A percentile compares a stretch with the other conserved stretches of the same genome.
These are phyloP conservation scores for Anguilla japonica DNA, from an alignment of 2,113 vertebrate species.

Conservation along the genomic window DNA sequence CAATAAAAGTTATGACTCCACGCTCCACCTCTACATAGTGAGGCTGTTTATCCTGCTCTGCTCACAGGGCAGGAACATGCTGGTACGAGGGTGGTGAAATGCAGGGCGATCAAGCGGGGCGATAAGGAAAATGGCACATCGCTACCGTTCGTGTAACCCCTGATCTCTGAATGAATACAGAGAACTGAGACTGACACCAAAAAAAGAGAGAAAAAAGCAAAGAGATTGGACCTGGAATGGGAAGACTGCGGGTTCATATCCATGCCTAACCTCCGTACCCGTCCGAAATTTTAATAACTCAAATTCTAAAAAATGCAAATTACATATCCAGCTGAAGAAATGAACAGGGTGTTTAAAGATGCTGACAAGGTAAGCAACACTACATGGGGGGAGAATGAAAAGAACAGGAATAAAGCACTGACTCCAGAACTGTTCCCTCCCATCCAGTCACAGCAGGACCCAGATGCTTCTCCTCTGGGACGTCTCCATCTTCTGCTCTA, in stretches of 20 bases:
- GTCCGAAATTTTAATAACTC: not conserved
- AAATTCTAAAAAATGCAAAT: too few relatives aligned
- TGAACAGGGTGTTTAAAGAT: not conserved
- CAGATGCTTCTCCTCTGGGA: not conserved
- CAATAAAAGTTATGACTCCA: not conserved
- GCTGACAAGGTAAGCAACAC: not conserved
- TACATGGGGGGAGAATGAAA: not conserved
- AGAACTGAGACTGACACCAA: not conserved
- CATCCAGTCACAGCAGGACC: not conserved
- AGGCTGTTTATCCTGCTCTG: not conserved
- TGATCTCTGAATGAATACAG: not conserved
- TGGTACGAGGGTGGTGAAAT: not conserved
- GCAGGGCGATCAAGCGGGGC: not conserved
- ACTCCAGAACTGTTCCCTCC: too few relatives aligned
- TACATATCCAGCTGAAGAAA: not conserved
- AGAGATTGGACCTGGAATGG: not conserved
- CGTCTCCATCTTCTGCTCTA: not conserved
- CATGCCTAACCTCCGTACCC: too few relatives aligned
- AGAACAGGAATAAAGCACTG: too few relatives aligned
- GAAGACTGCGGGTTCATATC: not conserved
- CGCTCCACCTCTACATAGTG: not conserved
- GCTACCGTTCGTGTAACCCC: not conserved
- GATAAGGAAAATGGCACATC: constrained; percentile 19
- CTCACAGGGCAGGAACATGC: not conserved
- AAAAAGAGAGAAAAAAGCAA: not conserved